A percentile compares a stretch with the other conserved stretches of the same genome.
Conservation (phyloP, 2,113 vertebrate species). For the Lontra canadensis region DNA sequence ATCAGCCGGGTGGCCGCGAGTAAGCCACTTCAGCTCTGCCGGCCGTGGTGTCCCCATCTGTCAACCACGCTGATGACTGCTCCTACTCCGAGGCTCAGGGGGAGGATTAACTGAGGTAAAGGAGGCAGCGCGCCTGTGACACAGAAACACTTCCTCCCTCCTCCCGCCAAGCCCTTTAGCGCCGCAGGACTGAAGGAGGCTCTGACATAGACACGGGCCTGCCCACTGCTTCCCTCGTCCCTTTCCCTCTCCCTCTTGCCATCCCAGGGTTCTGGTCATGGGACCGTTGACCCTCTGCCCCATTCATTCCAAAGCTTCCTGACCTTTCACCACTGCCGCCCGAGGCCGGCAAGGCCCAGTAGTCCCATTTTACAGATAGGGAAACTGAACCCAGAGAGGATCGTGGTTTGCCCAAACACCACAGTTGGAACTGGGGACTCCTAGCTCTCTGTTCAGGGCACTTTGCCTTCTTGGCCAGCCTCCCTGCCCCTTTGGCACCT, state of each 20-base stretch:
- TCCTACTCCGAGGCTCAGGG: background rate
- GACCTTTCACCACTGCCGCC: background rate
- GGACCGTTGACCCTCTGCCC: background rate
- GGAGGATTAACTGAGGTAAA: background rate
- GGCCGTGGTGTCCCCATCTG: background rate
- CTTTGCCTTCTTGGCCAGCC: slow-evolving; percentile 31
- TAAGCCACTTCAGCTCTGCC: background rate
- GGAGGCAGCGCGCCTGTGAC: fast-evolving
- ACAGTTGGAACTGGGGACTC: background rate
- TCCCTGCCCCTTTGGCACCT: slow-evolving; percentile 72
- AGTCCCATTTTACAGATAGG: background rate
- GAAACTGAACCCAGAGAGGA: background rate
- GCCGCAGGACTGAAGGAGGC: fast-evolving
- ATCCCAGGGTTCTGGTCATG: fast-evolving
- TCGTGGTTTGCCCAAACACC: background rate
- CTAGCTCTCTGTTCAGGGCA: background rate
- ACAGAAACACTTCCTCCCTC: background rate
- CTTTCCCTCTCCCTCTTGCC: background rate
- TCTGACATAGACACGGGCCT: fast-evolving
- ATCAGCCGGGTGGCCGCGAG: background rate
- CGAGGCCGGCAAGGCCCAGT: background rate
- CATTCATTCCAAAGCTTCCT: background rate
- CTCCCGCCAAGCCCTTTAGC: no score
- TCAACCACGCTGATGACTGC: fast-evolving
- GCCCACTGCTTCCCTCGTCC: background rate